Percentiles rank a stretch among this genome's conserved stretches.
Conservation (phyloP, 2,888 invertebrate species). For the Microctonus aethiopoides region DNA sequence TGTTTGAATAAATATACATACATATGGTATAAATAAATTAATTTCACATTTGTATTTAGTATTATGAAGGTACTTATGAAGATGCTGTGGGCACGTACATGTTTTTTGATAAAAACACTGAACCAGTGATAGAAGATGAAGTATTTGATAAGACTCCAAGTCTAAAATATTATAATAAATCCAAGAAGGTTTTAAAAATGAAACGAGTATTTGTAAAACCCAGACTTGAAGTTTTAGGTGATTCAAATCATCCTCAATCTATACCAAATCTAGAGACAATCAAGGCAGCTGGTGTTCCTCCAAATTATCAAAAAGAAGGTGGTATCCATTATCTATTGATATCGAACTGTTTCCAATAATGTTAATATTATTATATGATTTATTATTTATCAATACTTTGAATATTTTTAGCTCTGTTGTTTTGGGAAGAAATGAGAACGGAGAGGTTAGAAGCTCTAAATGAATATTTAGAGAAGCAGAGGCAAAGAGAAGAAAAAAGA, state of each 20-base stretch:
- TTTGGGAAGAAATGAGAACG: slow-evolving; percentile 54
- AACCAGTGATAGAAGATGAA: slow-evolving; percentile 61
- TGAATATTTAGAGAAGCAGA: slow-evolving; percentile 57
- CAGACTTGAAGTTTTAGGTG: slow-evolving; percentile 61
- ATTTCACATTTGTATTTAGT: slow-evolving; percentile 47
- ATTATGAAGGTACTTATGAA: slow-evolving; percentile 75
- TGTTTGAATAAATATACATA: not conserved
- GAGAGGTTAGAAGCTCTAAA: slow-evolving; percentile 53
- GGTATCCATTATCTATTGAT: slow-evolving; percentile 39
- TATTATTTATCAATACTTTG: not conserved
- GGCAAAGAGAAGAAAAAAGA: slow-evolving; percentile 54
- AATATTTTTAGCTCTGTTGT: slow-evolving; percentile 48
- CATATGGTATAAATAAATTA: not conserved
- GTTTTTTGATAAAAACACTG: slow-evolving; percentile 76
- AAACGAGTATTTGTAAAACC: slow-evolving; percentile 75
- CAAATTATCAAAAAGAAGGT: slow-evolving; percentile 54
- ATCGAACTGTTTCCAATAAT: not conserved
- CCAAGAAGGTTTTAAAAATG: slow-evolving; percentile 76
- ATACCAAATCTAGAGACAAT: slow-evolving; percentile 54
- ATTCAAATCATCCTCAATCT: slow-evolving; percentile 54
- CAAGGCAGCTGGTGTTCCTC: slow-evolving; percentile 56
- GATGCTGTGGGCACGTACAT: slow-evolving; percentile 78
- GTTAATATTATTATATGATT: not conserved
- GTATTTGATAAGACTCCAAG: slow-evolving; percentile 71
- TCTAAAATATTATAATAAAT: slow-evolving; percentile 73